These are phyloP conservation scores for Metridium senile DNA, from an alignment of 92 coral and sea anemone species.

Conservation along the genomic window DNA sequence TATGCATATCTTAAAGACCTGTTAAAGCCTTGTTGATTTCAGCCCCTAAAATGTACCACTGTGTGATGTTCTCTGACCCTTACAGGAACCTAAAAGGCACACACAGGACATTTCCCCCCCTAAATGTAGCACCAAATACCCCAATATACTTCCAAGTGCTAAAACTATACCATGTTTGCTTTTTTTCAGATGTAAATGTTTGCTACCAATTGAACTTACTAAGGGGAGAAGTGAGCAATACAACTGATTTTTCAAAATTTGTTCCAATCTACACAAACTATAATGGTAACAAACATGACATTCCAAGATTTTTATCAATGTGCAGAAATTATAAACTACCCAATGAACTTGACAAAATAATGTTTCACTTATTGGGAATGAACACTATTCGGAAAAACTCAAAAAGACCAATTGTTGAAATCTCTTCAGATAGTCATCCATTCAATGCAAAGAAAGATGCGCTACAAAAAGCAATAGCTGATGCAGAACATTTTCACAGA, in stretches of 20 bases:
- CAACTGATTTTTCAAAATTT: conserved; percentile 63
- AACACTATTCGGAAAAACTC: conserved; percentile 67
- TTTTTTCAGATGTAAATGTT: conserved; percentile 61
- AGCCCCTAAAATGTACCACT: too few relatives aligned
- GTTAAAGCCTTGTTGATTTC: too few relatives aligned
- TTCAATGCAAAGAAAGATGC: conserved; percentile 61
- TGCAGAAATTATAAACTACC: conserved; percentile 61
- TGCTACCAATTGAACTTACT: conserved; percentile 68
- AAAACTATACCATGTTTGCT: too few relatives aligned
- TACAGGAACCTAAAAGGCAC: too few relatives aligned
- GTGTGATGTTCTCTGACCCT: too few relatives aligned
- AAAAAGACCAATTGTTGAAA: conserved; percentile 56
- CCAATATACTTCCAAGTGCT: too few relatives aligned
- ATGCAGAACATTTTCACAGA: conserved; percentile 48
- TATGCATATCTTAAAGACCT: too few relatives aligned
- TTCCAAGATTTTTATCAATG: conserved; percentile 65
- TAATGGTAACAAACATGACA: conserved; percentile 67
- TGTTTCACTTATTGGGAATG: conserved; percentile 67
- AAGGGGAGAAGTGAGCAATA: conserved; percentile 66
- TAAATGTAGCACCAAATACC: too few relatives aligned
- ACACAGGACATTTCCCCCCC: too few relatives aligned
- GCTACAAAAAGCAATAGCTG: conserved; percentile 53
- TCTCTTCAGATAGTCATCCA: conserved; percentile 70
- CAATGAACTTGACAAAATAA: conserved; percentile 62
- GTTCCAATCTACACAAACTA: conserved; percentile 73